Evolutionary conservation across 2,888 invertebrate genomes (phyloP).

Genomic region (Neoascia interrupta): DNA sequence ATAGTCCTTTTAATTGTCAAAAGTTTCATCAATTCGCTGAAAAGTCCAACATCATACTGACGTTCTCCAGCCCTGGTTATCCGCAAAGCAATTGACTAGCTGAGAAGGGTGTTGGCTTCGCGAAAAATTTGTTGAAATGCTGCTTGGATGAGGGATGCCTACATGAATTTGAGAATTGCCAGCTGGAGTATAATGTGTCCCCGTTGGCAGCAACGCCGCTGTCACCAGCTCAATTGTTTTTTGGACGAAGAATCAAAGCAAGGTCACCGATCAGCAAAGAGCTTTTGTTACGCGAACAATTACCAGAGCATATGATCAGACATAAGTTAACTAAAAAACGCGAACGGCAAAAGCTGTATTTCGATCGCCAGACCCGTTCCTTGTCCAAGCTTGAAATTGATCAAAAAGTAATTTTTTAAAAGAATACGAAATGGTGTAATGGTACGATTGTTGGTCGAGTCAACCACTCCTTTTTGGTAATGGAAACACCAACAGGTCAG

Average conservation of each 20-base stretch:
- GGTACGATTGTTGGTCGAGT: slow-evolving; percentile 9
- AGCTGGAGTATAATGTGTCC: slow-evolving; percentile 21
- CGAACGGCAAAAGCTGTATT: slow-evolving; percentile 5
- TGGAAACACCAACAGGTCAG: slow-evolving; percentile 12
- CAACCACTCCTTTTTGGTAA: slow-evolving; percentile 8
- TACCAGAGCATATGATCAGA: background rate
- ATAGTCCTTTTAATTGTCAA: slow-evolving; percentile 15
- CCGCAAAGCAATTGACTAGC: slow-evolving; percentile 31
- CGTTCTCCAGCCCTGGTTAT: slow-evolving; percentile 23
- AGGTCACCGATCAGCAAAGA: background rate
- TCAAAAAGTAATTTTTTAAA: slow-evolving; percentile 10
- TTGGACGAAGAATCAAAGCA: slow-evolving; percentile 21
- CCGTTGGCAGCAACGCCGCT: slow-evolving; percentile 15
- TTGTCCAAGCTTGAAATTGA: slow-evolving; percentile 1
- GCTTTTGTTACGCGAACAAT: slow-evolving; percentile 12
- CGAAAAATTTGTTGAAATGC: slow-evolving; percentile 23
- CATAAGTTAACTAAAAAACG: slow-evolving; percentile 19
- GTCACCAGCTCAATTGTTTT: slow-evolving; percentile 24
- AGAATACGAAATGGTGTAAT: slow-evolving; percentile 17
- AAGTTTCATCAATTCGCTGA: slow-evolving; percentile 2
- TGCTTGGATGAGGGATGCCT: slow-evolving; percentile 6
- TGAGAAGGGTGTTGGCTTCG: slow-evolving; percentile 29
- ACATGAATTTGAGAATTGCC: background rate
- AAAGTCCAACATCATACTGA: slow-evolving; percentile 21
- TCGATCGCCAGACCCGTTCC: background rate